Base-by-base conservation (phyloP, 1,140 invertebrate genomes). In the Anthonomus grandis region DNA sequence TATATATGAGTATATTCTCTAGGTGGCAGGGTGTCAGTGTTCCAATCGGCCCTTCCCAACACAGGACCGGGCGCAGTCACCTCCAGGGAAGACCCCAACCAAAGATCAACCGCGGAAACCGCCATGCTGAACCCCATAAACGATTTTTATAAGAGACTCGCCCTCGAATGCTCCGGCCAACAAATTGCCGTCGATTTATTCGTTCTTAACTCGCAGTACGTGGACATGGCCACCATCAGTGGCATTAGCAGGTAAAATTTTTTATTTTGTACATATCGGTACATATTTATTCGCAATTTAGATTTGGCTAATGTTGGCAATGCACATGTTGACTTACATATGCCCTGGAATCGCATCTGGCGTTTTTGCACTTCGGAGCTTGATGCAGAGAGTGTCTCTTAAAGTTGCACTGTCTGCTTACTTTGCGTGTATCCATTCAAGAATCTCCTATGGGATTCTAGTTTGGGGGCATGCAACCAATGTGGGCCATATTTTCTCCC, bases 141-240 rank as follows among this genome's bases (percentile, higher is more conserved):
- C 10, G 97, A 99, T 76, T 99, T 98, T 77, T 99, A 99, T 74
- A 99, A 99, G 77, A 87, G 94, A 53, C 76, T 97, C 27, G 94
- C 96, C 5, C 74, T 99, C 4, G 95, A 99, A 70, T 98, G 94
- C 73, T 97, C 93, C 55, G 91, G 87, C 4, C 93, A 96, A 64
- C 97, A 99, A 75, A 87, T 99, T 44, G 90, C 93, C 22, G 90
- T 98, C 15, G 97, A 99, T 76, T 69, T 99, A 60, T 99, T 99
- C 78, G 75, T 97, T 62, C 75, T 99, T 13, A 96, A 93, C 75
- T 86, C 87, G 39, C 90, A 96, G 70, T 97, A 97, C 74, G 85
- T 89, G 52, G 97, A 99, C 78, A 76, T 99, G 50, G 91, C 95
- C 10, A 93, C 95, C 6, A 80, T 99, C 34, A 89, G 89, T 62